Evolutionary conservation across 2,888 invertebrate genomes (phyloP).

Genomic region (Tinea trinotella): DNA sequence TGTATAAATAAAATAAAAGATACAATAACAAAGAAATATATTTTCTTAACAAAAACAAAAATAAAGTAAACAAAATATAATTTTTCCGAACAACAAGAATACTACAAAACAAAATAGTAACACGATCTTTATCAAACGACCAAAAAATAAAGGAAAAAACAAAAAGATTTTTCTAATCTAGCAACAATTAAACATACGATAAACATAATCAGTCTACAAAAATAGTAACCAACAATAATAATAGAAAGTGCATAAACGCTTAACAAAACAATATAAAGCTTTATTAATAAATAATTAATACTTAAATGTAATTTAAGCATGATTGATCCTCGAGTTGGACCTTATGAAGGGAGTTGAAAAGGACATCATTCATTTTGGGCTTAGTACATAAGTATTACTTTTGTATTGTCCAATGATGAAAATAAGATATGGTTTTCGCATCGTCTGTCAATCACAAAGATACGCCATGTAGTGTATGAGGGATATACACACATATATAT

Average conservation of each 20-base stretch:
- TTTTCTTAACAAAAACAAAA: conserved; percentile 8
- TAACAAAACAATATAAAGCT: no score
- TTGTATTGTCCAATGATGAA: no score
- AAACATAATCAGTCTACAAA: conserved; percentile 9
- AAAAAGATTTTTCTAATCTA: conserved; percentile 21
- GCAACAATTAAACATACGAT: conserved; percentile 22
- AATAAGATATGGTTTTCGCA: no score
- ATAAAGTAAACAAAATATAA: conserved; percentile 16
- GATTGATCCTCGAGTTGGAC: no score
- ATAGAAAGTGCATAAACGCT: conserved; percentile 6
- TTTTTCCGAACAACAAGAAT: neutral
- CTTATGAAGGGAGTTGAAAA: no score
- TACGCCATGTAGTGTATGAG: no score
- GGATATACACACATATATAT: no score
- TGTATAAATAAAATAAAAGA: conserved; percentile 27
- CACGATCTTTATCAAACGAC: conserved; percentile 20
- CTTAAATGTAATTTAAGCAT: no score
- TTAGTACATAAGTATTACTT: no score
- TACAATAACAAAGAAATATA: conserved; percentile 24
- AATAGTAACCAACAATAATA: conserved; percentile 6
- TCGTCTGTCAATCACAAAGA: no score
- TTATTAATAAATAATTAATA: no score
- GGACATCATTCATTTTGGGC: no score
- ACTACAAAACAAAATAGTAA: conserved; percentile 28
- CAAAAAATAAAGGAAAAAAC: conserved; percentile 24